Evolutionary conservation across 2,888 invertebrate genomes (phyloP), one percentile per base, ranked within the genome.

Genomic region (Leptinotarsa rubiginosa): DNA sequence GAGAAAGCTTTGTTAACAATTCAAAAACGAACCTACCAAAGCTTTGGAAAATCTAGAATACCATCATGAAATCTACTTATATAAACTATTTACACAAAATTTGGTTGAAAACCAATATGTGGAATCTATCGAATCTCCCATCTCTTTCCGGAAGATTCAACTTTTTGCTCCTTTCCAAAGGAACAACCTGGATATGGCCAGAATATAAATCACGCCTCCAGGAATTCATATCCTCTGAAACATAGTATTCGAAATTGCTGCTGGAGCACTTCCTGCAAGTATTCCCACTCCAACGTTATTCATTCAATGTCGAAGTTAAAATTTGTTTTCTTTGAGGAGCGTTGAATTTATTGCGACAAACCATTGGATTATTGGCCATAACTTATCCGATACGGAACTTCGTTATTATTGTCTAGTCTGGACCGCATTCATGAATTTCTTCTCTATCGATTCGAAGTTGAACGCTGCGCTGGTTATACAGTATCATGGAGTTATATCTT

Each of bases 401-500:
- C 77, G 73, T 76, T 76, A 78, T 79, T 79, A 81, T 81, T 82
- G 81, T 81, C 80, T 80, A 78, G 78, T 78, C 78, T 77, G 77
- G 73, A n/a, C 62, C 41, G 62, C 31, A 62, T 80, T 80, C 77
- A 82, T 82, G 82, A 83, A 83, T 82, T 82, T 77, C 74, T 77
- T 76, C 41, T 22, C 20, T 83, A 84, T 83, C 84, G 84, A 84
- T 84, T 84, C 82, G 83, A 78, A 79, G 80, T 81, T 78, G 79
- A 70, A 59, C 70, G 79, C 75, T 78, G 7, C 31, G 31, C 31
- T 31, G 77, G 79, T 79, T 80, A 79, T 79, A 80, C 80, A 83
- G 83, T 84, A 85, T 84, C 81, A 83, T 83, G 81, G 81, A 83
- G 83, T 83, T 84, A 85, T 84, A 85, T 85, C 83, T 79, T 80